Base-by-base conservation (phyloP, 2,113 vertebrate genomes). In the Pomatostomus ruficeps region DNA sequence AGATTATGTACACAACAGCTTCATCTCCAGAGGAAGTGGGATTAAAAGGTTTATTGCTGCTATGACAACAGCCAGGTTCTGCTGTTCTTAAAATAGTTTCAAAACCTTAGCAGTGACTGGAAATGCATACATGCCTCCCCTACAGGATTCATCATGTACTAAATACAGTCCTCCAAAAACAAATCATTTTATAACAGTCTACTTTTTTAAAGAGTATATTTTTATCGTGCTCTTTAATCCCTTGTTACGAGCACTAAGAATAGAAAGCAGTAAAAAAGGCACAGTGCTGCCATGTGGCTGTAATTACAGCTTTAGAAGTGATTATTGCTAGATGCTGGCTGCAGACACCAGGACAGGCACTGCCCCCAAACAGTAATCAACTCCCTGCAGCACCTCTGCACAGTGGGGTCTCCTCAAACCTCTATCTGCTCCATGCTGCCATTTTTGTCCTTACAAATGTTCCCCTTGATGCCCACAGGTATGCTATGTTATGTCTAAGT, bases 21-120 rank as follows among this genome's bases (percentile, higher is more conserved):
- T 94, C 95, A 94, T 80, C 96, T 85, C 76, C 88, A 76, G 80
- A 94, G 93, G 96, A 97, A 97, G 92, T 71, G 40, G 80, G 95
- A 97, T 97, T 97, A 95, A 94, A 95, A 91, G 95, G 90, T 96
- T 97, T 97, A 95, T 79, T 84, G 95, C 94, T 97, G 67, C 95
- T 95, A 96, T 97, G 95, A 96, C 95, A 97, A 97, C 95, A 84
- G 79, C 84, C 90, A 97, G 96, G 86, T 97, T 96, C 91, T 95
- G 83, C 80, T 85, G 84, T 78, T 93, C 96, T 92, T 96, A 97
- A 97, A 97, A 97, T 97, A 97, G 95, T 96, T 94, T 84, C 20
- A 20, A 87, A 92, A 92, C 71, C 89, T 84, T 88, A 75, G 65
- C 90, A 85, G 88, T 58, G 82, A 84, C 93, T 95, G 81, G 72